Evolutionary conservation across 1,140 invertebrate species (phyloP), one percentile per base, ranked within the genome.

Genomic region (Eubasilissa regina): DNA sequence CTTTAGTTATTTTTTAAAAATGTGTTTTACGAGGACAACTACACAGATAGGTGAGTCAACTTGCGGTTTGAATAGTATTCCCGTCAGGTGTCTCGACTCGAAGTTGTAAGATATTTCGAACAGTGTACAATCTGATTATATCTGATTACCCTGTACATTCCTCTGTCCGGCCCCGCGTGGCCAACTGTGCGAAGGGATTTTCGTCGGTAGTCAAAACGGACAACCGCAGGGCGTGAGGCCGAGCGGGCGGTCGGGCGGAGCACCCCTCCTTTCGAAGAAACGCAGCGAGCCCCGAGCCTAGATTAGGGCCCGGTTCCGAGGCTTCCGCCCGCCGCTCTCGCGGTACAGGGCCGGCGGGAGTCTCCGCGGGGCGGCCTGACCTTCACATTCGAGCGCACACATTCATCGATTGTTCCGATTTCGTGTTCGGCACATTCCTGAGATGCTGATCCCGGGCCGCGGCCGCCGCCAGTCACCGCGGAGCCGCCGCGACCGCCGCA

Each of bases 371-470:
- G 35, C 35, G 13, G 66, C 66, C 19, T 43, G 55, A 47, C 58
- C 44, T 70, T 70, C 66, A 70, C 66, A 78, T 70, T 70, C 48
- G 47, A 78, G 55, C 44, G 64, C 47, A 53, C 47, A 70, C 66
- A 70, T 70, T 70, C 55, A 73, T 60, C 43, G 25, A 72, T 56
- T 72, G 77, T 78, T 68, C 77, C 77, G 66, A 70, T 70, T 70
- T 70, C 66, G 21, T 70, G 66, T 70, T 70, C 66, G 66, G 66
- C 66, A 48, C 66, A 70, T 70, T 70, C 66, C 66, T 47, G 66
- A 47, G 66, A 70, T 70, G 66, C 66, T 48, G 43, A 48, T 48
- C 45, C n/a, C 44, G 25, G 15, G 17, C 70, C 55, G 43, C 56
- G 55, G 55, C 21, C 11, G 19, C 44, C 56, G 43, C 0, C 64